These are phyloP conservation scores for Pomacea maculata DNA, from an alignment of 1,140 invertebrate species.

Conservation along the genomic window DNA sequence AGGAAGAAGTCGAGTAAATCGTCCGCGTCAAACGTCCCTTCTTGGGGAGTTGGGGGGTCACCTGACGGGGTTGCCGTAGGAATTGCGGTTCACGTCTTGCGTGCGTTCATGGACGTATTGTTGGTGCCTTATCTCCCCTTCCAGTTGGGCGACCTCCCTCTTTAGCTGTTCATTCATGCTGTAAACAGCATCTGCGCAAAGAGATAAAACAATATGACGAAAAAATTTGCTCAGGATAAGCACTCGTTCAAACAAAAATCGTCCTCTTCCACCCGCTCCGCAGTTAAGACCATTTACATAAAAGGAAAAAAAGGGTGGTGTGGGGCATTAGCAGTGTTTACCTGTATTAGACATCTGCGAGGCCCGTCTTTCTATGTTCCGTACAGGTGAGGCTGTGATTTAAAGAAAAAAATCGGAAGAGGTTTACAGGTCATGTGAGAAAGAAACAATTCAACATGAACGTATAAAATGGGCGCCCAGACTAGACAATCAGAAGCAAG, in stretches of 20 bases:
- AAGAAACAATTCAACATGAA: no score
- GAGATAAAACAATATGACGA: no score
- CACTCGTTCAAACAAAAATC: no score
- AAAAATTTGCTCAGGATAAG: no score
- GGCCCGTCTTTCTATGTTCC: constrained; percentile 22
- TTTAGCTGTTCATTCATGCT: constrained; percentile 44
- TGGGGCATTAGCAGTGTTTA: not conserved
- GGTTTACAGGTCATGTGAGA: not conserved
- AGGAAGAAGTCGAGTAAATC: not conserved
- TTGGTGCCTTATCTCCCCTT: constrained; percentile 41
- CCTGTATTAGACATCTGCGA: constrained; percentile 36
- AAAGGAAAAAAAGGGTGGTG: not conserved
- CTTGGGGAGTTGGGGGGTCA: constrained; percentile 1
- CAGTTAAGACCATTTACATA: no score
- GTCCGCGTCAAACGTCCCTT: not conserved
- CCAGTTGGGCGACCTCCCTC: constrained; percentile 39
- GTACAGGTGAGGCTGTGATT: constrained; percentile 28
- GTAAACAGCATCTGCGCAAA: constrained; percentile 33
- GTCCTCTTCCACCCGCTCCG: no score
- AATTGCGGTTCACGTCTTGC: not conserved
- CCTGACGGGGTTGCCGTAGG: constrained; percentile 16
- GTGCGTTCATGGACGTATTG: constrained; percentile 21
- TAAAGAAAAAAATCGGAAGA: not conserved
- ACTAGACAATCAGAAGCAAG: no score
- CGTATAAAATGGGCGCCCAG: no score